Evolutionary conservation across 1,140 invertebrate species (phyloP).

Genomic region (Cardiocondyla obscurior): DNA sequence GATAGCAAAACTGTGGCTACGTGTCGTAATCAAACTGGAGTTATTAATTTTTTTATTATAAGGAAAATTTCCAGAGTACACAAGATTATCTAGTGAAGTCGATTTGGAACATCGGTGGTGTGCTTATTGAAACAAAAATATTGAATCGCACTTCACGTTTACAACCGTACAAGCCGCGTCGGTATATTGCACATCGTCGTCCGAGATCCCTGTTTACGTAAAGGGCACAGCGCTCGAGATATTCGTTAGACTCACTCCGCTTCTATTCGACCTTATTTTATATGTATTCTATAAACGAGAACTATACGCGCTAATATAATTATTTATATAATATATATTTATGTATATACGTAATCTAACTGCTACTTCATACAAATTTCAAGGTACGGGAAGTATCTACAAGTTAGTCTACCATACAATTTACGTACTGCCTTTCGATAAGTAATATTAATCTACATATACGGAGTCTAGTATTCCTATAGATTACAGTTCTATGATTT

Average conservation of each 20-base stretch:
- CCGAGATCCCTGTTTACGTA: constrained; percentile 57
- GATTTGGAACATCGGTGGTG: constrained; percentile 70
- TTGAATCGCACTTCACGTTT: constrained; percentile 60
- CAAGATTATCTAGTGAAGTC: constrained; percentile 74
- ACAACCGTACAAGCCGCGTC: constrained; percentile 24
- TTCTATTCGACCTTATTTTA: constrained; percentile 32
- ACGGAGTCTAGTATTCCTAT: constrained; percentile 69
- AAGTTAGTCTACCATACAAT: constrained; percentile 74
- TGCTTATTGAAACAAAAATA: constrained; percentile 76
- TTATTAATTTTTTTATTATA: constrained; percentile 81
- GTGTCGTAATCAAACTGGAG: background rate
- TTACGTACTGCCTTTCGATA: constrained; percentile 49
- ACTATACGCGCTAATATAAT: constrained; percentile 58
- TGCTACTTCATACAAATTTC: constrained; percentile 79
- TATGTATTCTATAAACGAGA: constrained; percentile 51
- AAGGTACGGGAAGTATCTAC: constrained; percentile 82
- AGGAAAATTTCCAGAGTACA: constrained; percentile 75
- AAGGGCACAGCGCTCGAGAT: constrained; percentile 36
- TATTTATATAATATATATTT: constrained; percentile 65
- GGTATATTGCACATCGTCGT: constrained; percentile 69
- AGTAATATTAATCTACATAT: constrained; percentile 53
- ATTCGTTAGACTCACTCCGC: constrained; percentile 22
- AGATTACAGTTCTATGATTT: constrained; percentile 66
- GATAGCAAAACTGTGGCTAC: background rate
- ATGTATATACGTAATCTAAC: constrained; percentile 63